Evolutionary conservation across 2,113 vertebrate species (phyloP).

Genomic region (Mesembrinibis cayennensis): DNA sequence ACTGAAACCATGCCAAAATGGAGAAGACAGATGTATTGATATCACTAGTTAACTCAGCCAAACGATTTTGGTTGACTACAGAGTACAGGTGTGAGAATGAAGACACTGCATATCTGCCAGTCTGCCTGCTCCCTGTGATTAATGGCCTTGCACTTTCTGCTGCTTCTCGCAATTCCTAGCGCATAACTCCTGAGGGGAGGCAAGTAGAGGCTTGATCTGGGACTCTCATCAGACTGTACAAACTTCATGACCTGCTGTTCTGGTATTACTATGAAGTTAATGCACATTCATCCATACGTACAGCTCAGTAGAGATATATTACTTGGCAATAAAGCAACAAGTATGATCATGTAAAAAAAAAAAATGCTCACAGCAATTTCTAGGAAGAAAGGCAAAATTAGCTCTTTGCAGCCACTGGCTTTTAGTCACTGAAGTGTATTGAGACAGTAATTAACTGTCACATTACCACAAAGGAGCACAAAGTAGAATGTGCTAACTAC

Average conservation of each 20-base stretch:
- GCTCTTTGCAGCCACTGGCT: background rate
- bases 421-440: background rate
- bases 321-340: background rate
- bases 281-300: fast-evolving
- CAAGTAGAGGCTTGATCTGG: background rate
- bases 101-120: background rate
- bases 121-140: background rate
- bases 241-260: background rate
- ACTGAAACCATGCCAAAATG: background rate
- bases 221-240: background rate
- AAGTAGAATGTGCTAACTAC: background rate
- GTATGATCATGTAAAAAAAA: background rate
- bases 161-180: background rate
- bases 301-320: background rate
- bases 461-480: background rate
- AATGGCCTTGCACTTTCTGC: background rate
- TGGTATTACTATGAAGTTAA: background rate
- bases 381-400: background rate
- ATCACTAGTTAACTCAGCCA: background rate
- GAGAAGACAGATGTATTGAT: background rate
- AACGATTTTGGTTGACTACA: background rate
- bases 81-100: background rate
- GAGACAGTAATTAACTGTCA: background rate
- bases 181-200: background rate
- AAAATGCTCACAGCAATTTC: background rate